Percentiles rank a stretch among this genome's conserved stretches.
These are phyloP conservation scores for Endomychus coccineus DNA, from an alignment of 2,888 invertebrate genomes.

Conservation along the genomic window DNA sequence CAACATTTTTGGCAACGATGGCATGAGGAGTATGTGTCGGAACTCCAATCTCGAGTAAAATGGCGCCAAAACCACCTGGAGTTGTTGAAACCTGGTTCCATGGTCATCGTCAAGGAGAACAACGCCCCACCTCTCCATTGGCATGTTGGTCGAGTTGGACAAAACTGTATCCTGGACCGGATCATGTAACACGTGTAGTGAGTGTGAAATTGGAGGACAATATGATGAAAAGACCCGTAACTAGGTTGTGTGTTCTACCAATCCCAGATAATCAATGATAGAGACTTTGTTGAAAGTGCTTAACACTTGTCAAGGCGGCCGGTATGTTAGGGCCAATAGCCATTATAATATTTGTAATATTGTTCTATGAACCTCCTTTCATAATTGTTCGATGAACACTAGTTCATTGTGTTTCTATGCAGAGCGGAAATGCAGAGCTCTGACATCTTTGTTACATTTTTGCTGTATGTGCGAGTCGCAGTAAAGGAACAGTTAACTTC, in stretches of 20 bases:
- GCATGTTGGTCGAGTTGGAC: conserved; percentile 12
- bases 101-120: conserved; percentile 17
- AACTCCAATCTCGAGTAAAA: conserved; percentile 15
- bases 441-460: too few species aligned
- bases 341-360: too few species aligned
- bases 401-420: too few species aligned
- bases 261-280: too few species aligned
- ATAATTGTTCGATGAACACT: too few species aligned
- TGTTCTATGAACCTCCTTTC: too few species aligned
- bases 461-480: too few species aligned
- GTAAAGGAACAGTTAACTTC: too few species aligned
- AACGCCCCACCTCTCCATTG: conserved; percentile 13
- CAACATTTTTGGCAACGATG: conserved; percentile 18
- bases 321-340: too few species aligned
- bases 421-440: too few species aligned
- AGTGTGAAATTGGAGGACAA: background rate
- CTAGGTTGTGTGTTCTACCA: background rate
- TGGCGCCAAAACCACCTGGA: conserved; percentile 9
- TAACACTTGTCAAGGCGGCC: too few species aligned
- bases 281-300: too few species aligned
- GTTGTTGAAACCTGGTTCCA: conserved; percentile 8
- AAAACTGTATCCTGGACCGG: conserved; percentile 1
- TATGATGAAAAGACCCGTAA: conserved; percentile 4
- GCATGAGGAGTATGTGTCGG: conserved; percentile 14
- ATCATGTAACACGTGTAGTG: conserved; percentile 6